Base-by-base conservation (phyloP, 2,888 invertebrate genomes). In the Macaria liturata region DNA sequence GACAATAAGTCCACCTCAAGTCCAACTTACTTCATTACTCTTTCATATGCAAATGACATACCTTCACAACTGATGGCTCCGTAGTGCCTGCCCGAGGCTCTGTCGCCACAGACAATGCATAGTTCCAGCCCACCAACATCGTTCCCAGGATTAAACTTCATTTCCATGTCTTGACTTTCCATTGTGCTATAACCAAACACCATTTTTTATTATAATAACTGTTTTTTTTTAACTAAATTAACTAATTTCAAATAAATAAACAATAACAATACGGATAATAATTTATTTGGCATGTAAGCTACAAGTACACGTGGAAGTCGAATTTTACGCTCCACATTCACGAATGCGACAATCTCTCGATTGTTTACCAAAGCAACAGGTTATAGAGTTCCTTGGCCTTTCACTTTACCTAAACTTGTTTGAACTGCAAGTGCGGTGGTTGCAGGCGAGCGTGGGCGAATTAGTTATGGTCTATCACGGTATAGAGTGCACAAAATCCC, bases 41-140 rank as follows among this genome's bases (percentile, higher is more conserved):
- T 37, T 37, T 37, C 34, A 37, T 6, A 37, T 37, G 34, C 7
- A 37, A 37, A 37, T 37, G 34, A 48, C 45, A 62, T 67, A 91
- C 92, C 92, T 92, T 97, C 97, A 91, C 97, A 98, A 74, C 97
- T 97, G 64, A 96, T 95, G 49, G 97, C 97, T 54, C 98, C 98
- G 88, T 98, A 98, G 78, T 98, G 98, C 54, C 98, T 94, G 20
- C 98, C 98, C 37, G 98, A 98, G 7, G 98, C 98, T 62, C 98
- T 93, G 84, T 99, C 98, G 0, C 98, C 98, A 80, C 98, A 99
- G 32, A 99, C 98, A 20, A 98, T 96, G 85, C 98, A 99, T 52
- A 98, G 92, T 85, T 98, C 98, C 70, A 96, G 87, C 0, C 95
- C 94, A 4, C 95, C 91, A 45, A 88, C 86, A 46, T 91, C 90